Conservation (phyloP, 2,113 vertebrate genomes). For the Girardinichthys multiradiatus region DNA sequence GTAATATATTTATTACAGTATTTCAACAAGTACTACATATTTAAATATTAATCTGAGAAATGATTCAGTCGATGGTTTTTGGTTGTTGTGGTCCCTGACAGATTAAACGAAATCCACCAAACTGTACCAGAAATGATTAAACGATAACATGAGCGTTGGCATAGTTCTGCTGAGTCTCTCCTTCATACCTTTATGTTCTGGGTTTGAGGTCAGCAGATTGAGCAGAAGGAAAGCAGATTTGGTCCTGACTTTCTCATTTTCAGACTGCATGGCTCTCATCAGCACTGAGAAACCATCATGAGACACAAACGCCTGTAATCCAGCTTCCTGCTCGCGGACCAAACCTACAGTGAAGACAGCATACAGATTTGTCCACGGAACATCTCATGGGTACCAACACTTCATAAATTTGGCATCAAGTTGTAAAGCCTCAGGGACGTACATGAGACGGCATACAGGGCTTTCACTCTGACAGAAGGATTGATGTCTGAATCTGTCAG, state of each 20-base stretch:
- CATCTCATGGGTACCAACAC: not conserved
- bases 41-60: no score
- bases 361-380: not conserved
- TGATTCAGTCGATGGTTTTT: no score
- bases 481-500: constrained; percentile 84
- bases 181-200: constrained; percentile 86
- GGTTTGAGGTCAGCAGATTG: constrained; percentile 86
- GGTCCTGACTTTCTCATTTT: constrained; percentile 86
- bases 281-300: constrained; percentile 89
- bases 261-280: constrained; percentile 91
- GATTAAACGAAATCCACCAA: not conserved
- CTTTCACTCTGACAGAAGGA: constrained; percentile 85
- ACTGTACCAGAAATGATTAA: not conserved
- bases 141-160: not conserved
- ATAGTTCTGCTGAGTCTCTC: not conserved
- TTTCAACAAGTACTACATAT: no score
- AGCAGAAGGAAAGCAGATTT: constrained; percentile 91
- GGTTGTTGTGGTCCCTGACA: no score
- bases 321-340: constrained; percentile 87
- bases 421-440: constrained; percentile 57
- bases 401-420: not conserved
- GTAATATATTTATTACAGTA: no score
- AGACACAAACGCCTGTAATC: constrained; percentile 84
- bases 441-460: constrained; percentile 92
- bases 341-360: constrained; percentile 77